Evolutionary conservation across 2,888 invertebrate genomes (phyloP), one percentile per base, ranked within the genome.

Genomic region (Drosophila birchii): DNA sequence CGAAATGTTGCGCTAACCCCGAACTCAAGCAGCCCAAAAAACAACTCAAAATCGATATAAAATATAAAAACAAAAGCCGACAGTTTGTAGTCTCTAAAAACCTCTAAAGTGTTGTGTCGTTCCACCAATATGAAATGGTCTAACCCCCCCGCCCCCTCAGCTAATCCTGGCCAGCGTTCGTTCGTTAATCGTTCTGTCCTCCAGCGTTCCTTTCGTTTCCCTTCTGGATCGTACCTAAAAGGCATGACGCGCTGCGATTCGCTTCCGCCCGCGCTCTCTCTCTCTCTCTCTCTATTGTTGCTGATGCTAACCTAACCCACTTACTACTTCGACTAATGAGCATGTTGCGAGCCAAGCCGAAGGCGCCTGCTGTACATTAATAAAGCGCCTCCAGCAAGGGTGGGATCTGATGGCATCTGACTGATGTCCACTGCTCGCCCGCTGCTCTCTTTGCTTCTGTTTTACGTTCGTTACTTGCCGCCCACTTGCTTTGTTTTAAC

Each of bases 171-270:
- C 61, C 49, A 66, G 54, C 39, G 53, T 51, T 66, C 39, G 67
- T 29, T 29, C 29, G 32, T 61, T 55, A 20, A 54, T 55, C 32
- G 41, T 62, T 49, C 41, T 54, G 57, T 58, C 34, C 61, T 66
- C 54, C 63, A 76, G 70, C 69, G 62, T 68, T 82, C 74, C 68
- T 79, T 80, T 67, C 45, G 67, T 67, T 64, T 88, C 91, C 91
- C 91, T 92, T 92, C 91, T 92, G 92, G 92, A 92, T 92, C 92
- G 92, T 92, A 92, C 92, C 92, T 92, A 82, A 91, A 54, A 90
- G 90, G 87, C 88, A 88, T 79, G 78, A 56, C 14, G 36, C 26
- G 29, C 39, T 54, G 67, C 39, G 69, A 49, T 53, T 51, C 34
- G 47, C 49, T 38, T 20, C 44, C 51, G 55, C 58, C 9, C 47